Evolutionary conservation across 2,797 vertebrate genomes (phyloP), one percentile per base, ranked within the genome.

Genomic region (Zalophus californianus): DNA sequence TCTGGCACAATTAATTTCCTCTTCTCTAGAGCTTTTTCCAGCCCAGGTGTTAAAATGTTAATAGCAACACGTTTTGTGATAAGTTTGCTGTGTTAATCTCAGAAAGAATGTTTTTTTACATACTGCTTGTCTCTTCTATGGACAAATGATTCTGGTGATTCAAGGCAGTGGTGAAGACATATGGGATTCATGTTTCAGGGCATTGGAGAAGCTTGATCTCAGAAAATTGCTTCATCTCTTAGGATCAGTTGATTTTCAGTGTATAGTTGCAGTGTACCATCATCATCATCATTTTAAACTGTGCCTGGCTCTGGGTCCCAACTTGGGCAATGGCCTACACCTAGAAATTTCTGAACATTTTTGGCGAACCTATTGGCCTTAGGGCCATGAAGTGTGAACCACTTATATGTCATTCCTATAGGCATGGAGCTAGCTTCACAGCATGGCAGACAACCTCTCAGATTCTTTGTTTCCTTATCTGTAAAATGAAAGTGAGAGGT

Each of bases 31-130:
- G 78, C 20, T 58, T 60, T 41, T 68, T 41, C 60, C 44, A 88
- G 80, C 29, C 32, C 54, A 73, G n/a, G 83, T 95, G 79, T 97
- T 93, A 95, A 86, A 70, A 84, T 68, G 68, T 82, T 84, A 93
- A 58, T 70, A 90, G 64, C 52, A n/a, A 52, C 78, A 44, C 50
- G 7, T 85, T 90, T 41, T 77, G 50, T 95, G 52, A 77, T 80
- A 60, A 35, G 1, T 50, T 87, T 95, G 62, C 86, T 50, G 18
- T 56, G 79, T 94, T 94, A 78, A 82, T 96, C 85, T 95, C 92
- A 56, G 68, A 94, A 94, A 77, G 95, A 75, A 50, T 80, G 18
- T 54, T 60, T 77, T 85, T 85, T 66, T 78, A 6, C 44, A 35
- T 62, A 18, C 89, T 20, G 3, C 25, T 0, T 41, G 70, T 38